Conservation (phyloP, 2,113 vertebrate species). For the Plestiodon gilberti region DNA sequence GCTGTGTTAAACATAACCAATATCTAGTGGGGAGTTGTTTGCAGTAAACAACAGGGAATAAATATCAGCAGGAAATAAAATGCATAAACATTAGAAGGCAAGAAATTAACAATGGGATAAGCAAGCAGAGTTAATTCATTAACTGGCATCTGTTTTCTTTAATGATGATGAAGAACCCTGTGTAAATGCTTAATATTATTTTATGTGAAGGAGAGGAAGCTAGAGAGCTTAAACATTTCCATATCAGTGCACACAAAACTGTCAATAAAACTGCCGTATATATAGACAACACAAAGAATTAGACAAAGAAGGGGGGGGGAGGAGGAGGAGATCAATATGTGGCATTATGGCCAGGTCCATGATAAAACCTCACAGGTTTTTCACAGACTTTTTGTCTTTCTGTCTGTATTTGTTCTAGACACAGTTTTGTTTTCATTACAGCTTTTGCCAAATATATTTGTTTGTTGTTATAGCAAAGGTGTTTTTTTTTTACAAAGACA, state of each 20-base stretch:
- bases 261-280: not conserved
- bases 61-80: slow-evolving; percentile 48
- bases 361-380: not conserved
- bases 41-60: slow-evolving; percentile 17
- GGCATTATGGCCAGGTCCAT: not conserved
- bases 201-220: slow-evolving; percentile 27
- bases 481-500: not conserved
- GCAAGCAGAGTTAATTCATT: slow-evolving; percentile 56
- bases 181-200: slow-evolving; percentile 5
- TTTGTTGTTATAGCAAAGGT: not conserved
- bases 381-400: not conserved
- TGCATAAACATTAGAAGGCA: slow-evolving; percentile 42
- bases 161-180: slow-evolving; percentile 22
- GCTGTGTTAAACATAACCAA: slow-evolving; percentile 8
- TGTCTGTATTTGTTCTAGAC: not conserved
- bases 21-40: slow-evolving; percentile 10
- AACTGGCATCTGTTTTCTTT: slow-evolving; percentile 41
- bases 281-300: not conserved
- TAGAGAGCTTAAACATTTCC: not conserved
- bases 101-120: slow-evolving; percentile 40
- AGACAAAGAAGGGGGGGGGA: not conserved
- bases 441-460: not conserved
- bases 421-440: not conserved
- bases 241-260: not conserved
- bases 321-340: not conserved